A percentile compares a stretch with the other conserved stretches of the same genome.
phyloP scores from a whole-genome alignment of 2,888 invertebrate species.

The Aplocera efformata region DNA sequence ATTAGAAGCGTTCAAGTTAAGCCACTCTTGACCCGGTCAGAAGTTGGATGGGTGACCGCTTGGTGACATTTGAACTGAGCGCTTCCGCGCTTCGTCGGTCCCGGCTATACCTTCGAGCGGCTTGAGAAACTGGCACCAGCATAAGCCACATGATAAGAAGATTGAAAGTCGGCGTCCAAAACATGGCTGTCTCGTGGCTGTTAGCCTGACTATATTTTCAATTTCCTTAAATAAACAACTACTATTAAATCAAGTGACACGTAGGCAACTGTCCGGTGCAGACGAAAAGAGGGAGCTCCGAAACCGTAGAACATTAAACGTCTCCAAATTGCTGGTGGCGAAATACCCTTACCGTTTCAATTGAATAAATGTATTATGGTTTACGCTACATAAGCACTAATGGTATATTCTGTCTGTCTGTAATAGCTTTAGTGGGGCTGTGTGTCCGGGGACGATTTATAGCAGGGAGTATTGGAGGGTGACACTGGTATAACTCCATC shows the following conservation, averaged over 20 bases:
- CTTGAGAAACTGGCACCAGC: too few relatives aligned
- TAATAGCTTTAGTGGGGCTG: constrained; percentile 39
- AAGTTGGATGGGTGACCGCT: too few relatives aligned
- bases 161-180: too few relatives aligned
- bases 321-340: constrained; percentile 8
- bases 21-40: too few relatives aligned
- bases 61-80: too few relatives aligned
- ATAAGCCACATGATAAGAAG: too few relatives aligned
- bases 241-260: not conserved
- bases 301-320: not conserved
- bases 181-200: too few relatives aligned
- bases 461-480: constrained; percentile 29
- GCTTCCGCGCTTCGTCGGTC: too few relatives aligned
- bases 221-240: constrained; percentile 1
- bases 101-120: too few relatives aligned
- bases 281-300: not conserved
- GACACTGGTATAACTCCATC: constrained; percentile 18
- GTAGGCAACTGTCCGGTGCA: not conserved
- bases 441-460: constrained; percentile 27
- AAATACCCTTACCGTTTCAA: constrained; percentile 29
- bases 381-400: constrained; percentile 51
- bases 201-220: constrained; percentile 6
- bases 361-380: constrained; percentile 41
- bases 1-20: too few relatives aligned
- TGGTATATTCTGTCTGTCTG: constrained; percentile 49